Conservation (phyloP, 2,797 vertebrate species). For the Spondyliosoma cantharus region DNA sequence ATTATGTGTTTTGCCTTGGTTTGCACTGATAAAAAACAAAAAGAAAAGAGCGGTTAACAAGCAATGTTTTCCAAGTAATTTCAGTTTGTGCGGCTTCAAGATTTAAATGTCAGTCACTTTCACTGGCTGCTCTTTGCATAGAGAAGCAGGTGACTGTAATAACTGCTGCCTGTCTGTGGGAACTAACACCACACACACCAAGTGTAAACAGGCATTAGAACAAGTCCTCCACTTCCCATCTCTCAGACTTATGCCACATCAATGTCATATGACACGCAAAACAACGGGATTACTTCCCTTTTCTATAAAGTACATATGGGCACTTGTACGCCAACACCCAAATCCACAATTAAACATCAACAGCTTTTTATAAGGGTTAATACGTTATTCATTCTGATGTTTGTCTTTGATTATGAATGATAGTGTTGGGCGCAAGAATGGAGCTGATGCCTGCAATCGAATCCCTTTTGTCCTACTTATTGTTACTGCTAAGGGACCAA, state of each 20-base stretch:
- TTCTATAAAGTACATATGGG: conserved; percentile 6
- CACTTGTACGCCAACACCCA: neutral
- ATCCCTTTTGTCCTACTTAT: neutral
- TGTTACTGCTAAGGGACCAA: neutral
- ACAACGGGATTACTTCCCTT: conserved; percentile 5
- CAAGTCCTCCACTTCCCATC: conserved; percentile 38
- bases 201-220: conserved; percentile 8
- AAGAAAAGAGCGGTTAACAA: neutral
- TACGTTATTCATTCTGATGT: neutral
- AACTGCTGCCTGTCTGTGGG: conserved; percentile 26
- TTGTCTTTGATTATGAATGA: neutral
- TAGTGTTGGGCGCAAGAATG: neutral
- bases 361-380: neutral
- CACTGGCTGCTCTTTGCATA: conserved; percentile 8
- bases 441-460: neutral
- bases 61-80: neutral
- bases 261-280: conserved; percentile 20
- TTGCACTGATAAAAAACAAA: neutral
- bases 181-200: conserved; percentile 30
- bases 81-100: neutral
- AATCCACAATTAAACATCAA: neutral
- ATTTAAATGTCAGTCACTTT: conserved; percentile 48
- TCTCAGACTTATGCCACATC: conserved; percentile 16
- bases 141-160: neutral
- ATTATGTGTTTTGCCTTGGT: conserved; percentile 5